Evolutionary conservation across 2,113 vertebrate species (phyloP).

Genomic region (Tiliqua scincoides): DNA sequence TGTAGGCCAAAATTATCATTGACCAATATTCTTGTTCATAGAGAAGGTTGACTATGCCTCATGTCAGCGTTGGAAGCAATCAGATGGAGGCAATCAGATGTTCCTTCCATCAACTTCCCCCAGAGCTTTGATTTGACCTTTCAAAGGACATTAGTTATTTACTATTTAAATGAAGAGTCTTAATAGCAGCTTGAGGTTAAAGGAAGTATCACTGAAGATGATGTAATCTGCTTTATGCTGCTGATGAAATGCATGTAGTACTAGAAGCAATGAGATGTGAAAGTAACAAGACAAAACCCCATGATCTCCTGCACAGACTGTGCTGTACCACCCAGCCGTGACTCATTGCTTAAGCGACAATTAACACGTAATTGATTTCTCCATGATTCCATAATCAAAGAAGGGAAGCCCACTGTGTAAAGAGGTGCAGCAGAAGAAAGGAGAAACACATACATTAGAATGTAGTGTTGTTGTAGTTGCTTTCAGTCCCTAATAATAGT

Average conservation of each 20-base stretch:
- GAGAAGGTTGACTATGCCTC: background rate
- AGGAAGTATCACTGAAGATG: background rate
- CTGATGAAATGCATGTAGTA: background rate
- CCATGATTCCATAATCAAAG: background rate
- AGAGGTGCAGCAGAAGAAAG: background rate
- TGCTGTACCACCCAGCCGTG: background rate
- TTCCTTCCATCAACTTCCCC: background rate
- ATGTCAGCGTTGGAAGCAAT: accelerated
- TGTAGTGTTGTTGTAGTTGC: background rate
- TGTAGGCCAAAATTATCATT: background rate
- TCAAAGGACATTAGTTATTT: accelerated
- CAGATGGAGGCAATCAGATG: background rate
- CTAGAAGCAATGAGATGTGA: background rate
- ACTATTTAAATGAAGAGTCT: accelerated
- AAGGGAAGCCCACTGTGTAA: background rate
- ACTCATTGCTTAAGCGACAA: background rate
- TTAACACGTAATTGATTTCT: accelerated
- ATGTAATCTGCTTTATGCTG: background rate
- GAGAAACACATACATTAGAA: background rate
- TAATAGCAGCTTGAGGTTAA: background rate
- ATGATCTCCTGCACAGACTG: conserved; percentile 16
- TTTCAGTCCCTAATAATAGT: background rate
- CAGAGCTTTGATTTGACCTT: background rate
- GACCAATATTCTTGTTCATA: background rate
- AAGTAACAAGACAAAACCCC: background rate